Evolutionary conservation across 1,140 invertebrate genomes (phyloP), one percentile per base, ranked within the genome.

Genomic region (Radopholus similis): DNA sequence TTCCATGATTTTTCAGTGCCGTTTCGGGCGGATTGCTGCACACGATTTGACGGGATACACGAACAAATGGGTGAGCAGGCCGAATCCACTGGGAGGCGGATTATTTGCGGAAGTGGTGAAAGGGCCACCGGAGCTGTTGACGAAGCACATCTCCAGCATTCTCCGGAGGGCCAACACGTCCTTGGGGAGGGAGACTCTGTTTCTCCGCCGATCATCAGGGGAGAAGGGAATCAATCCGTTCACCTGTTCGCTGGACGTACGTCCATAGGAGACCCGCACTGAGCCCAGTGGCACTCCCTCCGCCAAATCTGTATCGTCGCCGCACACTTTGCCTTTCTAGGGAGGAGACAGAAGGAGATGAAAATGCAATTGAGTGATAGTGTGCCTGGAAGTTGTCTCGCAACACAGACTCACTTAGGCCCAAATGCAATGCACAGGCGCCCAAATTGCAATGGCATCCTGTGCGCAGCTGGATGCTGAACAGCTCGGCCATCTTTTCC

Each of bases 391-490:
- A 91, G 80, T 94, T 90, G 23, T 86, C 84, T 37, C 51, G 26
- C 54, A 72, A 85, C 40, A 90, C 88, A 4, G 88, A 81, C 42
- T 88, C 86, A 0, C 87, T 86, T 8, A 93, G 82, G 2, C 86
- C 83, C 28, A 97, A 84, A 81, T 91, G 89, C 37, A 88, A 85
- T 83, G 95, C 90, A 84, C 95, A 97, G 5, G 93, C 91, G 21
- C 94, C 95, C 5, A 93, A 90, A 85, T 97, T 97, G 83, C 95
- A 97, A 82, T 95, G 94, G 83, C 93, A 97, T 0, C 94, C 93
- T 2, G 91, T 93, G 73, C 94, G 86, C 18, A 97, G 79, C 76
- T 90, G 88, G 59, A 97, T 90, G 65, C 90, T 89, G 81, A 92
- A 89, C 23, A 94, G 81, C 68, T 91, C 88, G 0, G 92, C 90